Percentiles rank a stretch among this genome's conserved stretches.
phyloP scores from a whole-genome alignment of 2,797 vertebrate genomes.

The Pangasius djambal region DNA sequence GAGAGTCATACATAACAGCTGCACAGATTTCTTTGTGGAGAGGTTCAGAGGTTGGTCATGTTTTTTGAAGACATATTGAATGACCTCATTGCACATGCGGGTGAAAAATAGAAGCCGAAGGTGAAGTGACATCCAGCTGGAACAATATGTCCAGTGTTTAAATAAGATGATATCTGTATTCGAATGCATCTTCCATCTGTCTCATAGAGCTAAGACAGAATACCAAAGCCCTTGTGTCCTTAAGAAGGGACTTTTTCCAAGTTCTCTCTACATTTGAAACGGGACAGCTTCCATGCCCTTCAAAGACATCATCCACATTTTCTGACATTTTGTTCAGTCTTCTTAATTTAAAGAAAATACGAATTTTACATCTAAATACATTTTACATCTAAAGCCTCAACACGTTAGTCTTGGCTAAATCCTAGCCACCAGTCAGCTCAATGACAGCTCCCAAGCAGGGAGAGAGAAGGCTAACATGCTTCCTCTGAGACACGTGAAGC shows the following conservation, averaged over 20 bases:
- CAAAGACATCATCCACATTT: slow-evolving; percentile 1
- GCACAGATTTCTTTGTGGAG: slow-evolving; percentile 35
- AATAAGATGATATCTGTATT: slow-evolving; percentile 13
- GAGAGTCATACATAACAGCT: not conserved
- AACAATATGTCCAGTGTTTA: slow-evolving; percentile 10
- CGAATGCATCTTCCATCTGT: slow-evolving; percentile 9
- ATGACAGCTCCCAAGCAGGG: not conserved
- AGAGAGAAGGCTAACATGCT: not conserved
- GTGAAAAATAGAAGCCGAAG: slow-evolving; percentile 1
- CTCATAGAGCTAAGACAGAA: not conserved
- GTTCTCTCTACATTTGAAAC: not conserved
- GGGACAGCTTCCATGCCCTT: not conserved
- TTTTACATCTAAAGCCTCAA: not conserved
- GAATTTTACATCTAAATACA: not conserved
- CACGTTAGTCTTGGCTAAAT: not conserved
- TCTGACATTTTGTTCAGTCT: slow-evolving; percentile 6
- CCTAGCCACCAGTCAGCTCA: not conserved
- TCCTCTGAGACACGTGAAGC: not conserved
- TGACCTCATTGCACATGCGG: not conserved
- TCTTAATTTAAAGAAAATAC: not conserved
- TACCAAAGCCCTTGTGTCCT: not conserved
- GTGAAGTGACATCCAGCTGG: slow-evolving; percentile 16
- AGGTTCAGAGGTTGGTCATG: slow-evolving; percentile 19
- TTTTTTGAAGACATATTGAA: slow-evolving; percentile 16
- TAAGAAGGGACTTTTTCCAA: not conserved